These are phyloP conservation scores for Callinectes sapidus DNA, from an alignment of 2,888 invertebrate species.

Conservation along the genomic window DNA sequence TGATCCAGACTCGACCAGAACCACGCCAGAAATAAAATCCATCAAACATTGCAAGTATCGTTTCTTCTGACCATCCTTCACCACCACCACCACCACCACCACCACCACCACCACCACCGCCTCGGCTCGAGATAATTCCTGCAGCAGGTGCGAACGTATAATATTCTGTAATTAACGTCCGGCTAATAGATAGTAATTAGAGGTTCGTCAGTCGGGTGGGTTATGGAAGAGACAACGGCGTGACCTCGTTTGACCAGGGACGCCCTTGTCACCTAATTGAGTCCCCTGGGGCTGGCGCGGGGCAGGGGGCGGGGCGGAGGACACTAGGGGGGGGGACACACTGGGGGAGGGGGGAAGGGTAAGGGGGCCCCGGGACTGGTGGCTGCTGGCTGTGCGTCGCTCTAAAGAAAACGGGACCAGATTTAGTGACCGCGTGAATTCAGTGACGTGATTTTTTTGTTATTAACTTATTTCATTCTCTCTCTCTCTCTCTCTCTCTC, in stretches of 20 bases:
- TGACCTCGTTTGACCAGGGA: slow-evolving; percentile 19
- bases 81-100: slow-evolving; percentile 23
- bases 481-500: slow-evolving; percentile 39
- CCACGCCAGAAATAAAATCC: neutral
- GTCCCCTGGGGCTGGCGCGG: neutral
- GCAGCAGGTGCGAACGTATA: slow-evolving; percentile 57
- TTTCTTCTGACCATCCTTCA: neutral
- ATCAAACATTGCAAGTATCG: neutral
- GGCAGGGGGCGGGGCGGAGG: neutral
- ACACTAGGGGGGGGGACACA: too few species aligned
- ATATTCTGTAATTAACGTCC: slow-evolving; percentile 54
- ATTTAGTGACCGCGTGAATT: neutral
- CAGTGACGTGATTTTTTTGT: neutral
- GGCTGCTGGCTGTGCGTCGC: neutral
- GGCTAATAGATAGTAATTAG: slow-evolving; percentile 50
- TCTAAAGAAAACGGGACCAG: neutral
- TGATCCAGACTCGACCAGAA: neutral
- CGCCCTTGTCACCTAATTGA: slow-evolving; percentile 50
- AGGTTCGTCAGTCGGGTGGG: slow-evolving; percentile 38
- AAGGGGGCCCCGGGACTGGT: neutral
- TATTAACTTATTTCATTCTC: neutral
- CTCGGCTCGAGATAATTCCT: slow-evolving; percentile 32
- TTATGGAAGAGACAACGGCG: slow-evolving; percentile 43
- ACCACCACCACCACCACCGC: neutral
- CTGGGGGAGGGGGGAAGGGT: neutral